Evolutionary conservation across 2,888 invertebrate species (phyloP).

Genomic region (Drosophila paramelanica): DNA sequence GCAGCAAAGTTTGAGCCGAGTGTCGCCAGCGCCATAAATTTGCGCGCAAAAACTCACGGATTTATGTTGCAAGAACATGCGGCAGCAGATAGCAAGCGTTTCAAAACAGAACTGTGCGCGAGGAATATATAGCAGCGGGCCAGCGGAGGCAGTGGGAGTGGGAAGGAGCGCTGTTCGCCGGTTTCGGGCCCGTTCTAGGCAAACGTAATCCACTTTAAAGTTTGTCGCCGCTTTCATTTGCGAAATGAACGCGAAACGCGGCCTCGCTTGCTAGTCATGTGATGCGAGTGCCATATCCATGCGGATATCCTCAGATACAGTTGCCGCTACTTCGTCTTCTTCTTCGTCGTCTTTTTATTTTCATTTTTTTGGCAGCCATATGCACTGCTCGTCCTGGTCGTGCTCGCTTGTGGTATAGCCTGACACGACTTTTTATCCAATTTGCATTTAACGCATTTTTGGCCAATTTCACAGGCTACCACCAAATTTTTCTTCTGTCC

Average conservation of each 20-base stretch:
- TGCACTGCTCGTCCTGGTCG: slow-evolving; percentile 40
- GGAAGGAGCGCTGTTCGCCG: slow-evolving; percentile 9
- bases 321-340: slow-evolving; percentile 14
- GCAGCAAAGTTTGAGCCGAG: slow-evolving; percentile 69
- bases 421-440: slow-evolving; percentile 77
- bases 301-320: slow-evolving; percentile 63
- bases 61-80: slow-evolving; percentile 76
- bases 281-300: slow-evolving; percentile 69
- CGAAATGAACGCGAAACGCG: slow-evolving; percentile 70
- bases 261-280: slow-evolving; percentile 58
- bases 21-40: slow-evolving; percentile 82
- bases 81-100: slow-evolving; percentile 61
- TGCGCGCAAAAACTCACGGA: slow-evolving; percentile 77
- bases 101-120: slow-evolving; percentile 20
- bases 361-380: slow-evolving; percentile 51
- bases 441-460: slow-evolving; percentile 80
- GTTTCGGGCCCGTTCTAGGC: slow-evolving; percentile 47
- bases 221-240: slow-evolving; percentile 73
- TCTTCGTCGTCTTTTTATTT: slow-evolving; percentile 8
- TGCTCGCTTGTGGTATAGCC: slow-evolving; percentile 28
- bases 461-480: slow-evolving; percentile 58
- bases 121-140: slow-evolving; percentile 19
- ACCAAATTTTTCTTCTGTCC: slow-evolving; percentile 38
- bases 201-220: slow-evolving; percentile 82
- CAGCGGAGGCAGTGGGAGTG: not conserved